Evolutionary conservation across 2,888 invertebrate species (phyloP).

Genomic region (Drosophila sordidula): DNA sequence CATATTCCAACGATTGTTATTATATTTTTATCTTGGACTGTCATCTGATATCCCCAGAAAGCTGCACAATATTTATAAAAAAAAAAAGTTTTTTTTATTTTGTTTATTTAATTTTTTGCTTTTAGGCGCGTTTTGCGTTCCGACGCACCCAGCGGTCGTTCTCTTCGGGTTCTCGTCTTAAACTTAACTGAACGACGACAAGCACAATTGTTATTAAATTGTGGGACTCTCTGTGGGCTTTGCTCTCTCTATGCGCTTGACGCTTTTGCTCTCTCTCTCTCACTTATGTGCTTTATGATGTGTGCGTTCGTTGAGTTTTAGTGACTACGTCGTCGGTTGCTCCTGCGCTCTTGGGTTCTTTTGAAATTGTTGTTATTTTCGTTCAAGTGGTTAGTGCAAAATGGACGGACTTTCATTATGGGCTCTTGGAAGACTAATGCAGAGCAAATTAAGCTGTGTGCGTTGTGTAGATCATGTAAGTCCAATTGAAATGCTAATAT

Average conservation of each 20-base stretch:
- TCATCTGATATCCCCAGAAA: conserved; percentile 58
- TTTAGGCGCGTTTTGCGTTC: conserved; percentile 70
- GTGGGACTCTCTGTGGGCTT: conserved; percentile 19
- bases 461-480: no score
- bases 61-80: conserved; percentile 50
- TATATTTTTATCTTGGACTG: conserved; percentile 64
- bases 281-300: conserved; percentile 35
- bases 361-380: conserved; percentile 21
- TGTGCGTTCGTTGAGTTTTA: conserved; percentile 44
- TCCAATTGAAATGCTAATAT: background rate
- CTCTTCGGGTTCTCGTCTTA: conserved; percentile 66
- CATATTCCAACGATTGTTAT: conserved; percentile 44
- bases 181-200: conserved; percentile 61
- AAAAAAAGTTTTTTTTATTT: conserved; percentile 41
- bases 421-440: background rate
- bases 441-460: no score
- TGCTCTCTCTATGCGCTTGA: conserved; percentile 2
- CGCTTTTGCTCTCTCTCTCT: conserved; percentile 16
- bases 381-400: conserved; percentile 24
- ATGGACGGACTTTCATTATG: conserved; percentile 1
- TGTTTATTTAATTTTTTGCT: conserved; percentile 22
- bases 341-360: conserved; percentile 64
- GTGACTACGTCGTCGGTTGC: conserved; percentile 45
- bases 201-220: conserved; percentile 38
- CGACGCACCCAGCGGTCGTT: conserved; percentile 69